phyloP scores from a whole-genome alignment of 2,888 invertebrate species.

The Pheosia tremula region DNA sequence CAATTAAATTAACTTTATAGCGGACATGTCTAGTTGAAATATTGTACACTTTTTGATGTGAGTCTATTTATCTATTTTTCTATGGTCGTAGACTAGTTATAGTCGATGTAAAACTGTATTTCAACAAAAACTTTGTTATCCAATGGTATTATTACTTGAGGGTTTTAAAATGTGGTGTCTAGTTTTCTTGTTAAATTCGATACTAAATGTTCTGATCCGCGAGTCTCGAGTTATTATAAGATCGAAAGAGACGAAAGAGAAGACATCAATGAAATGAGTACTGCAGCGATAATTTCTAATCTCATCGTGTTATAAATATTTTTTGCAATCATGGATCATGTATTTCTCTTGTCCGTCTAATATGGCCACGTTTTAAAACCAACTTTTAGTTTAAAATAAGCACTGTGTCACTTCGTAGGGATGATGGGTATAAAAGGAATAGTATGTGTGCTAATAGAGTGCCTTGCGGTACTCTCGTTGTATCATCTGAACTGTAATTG shows the following conservation, averaged over 20 bases:
- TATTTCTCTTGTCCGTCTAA: background rate
- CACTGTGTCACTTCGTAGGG: slow-evolving; percentile 27
- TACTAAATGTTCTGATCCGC: too few relatives aligned
- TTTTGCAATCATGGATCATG: background rate
- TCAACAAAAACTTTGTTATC: slow-evolving; percentile 27
- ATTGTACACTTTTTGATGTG: slow-evolving; percentile 68
- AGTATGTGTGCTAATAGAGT: slow-evolving; percentile 63
- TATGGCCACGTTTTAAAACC: slow-evolving; percentile 23
- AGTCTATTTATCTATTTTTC: slow-evolving; percentile 61
- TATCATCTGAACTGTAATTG: slow-evolving; percentile 44
- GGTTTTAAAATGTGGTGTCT: slow-evolving; percentile 32
- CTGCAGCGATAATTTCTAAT: too few relatives aligned
- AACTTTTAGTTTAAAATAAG: slow-evolving; percentile 18
- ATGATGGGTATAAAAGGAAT: slow-evolving; percentile 35
- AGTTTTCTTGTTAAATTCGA: slow-evolving; percentile 6
- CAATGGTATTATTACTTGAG: slow-evolving; percentile 24
- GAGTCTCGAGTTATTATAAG: too few relatives aligned
- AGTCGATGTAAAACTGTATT: slow-evolving; percentile 29
- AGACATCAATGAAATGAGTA: too few relatives aligned
- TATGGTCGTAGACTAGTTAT: slow-evolving; percentile 52
- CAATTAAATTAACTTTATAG: slow-evolving; percentile 10
- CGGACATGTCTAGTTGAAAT: slow-evolving; percentile 26
- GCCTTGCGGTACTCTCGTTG: slow-evolving; percentile 64
- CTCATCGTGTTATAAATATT: background rate
- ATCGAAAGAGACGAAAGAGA: too few relatives aligned